phyloP scores from a whole-genome alignment of 2,888 invertebrate species.

The Clistopyga incitator region DNA sequence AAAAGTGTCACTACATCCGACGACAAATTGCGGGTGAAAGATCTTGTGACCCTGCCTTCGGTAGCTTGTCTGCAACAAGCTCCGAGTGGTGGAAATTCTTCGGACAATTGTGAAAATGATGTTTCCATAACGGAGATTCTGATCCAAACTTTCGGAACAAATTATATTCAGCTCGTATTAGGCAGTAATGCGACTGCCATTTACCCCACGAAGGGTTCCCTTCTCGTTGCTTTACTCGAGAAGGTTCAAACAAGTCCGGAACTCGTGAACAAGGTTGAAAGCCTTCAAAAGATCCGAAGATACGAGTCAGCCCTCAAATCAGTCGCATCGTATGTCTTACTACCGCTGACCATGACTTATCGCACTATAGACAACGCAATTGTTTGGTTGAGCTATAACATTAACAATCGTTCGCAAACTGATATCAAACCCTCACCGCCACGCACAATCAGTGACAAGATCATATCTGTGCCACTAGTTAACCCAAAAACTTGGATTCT shows the following conservation, averaged over 20 bases:
- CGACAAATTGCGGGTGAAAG: not conserved
- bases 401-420: slow-evolving; percentile 31
- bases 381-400: slow-evolving; percentile 62
- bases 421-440: slow-evolving; percentile 22
- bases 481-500: slow-evolving; percentile 68
- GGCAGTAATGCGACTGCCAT: slow-evolving; percentile 25
- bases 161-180: slow-evolving; percentile 58
- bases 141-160: slow-evolving; percentile 42
- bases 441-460: not conserved
- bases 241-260: slow-evolving; percentile 45
- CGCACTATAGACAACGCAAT: slow-evolving; percentile 49
- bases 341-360: slow-evolving; percentile 57
- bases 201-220: slow-evolving; percentile 67
- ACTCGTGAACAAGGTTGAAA: slow-evolving; percentile 10
- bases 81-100: not conserved
- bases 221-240: slow-evolving; percentile 59
- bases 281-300: slow-evolving; percentile 25
- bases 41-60: slow-evolving; percentile 4
- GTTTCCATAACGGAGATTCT: slow-evolving; percentile 53
- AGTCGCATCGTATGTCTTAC: slow-evolving; percentile 60
- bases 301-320: slow-evolving; percentile 63
- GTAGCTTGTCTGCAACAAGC: slow-evolving; percentile 6
- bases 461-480: slow-evolving; percentile 59
- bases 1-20: not conserved
- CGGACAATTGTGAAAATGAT: slow-evolving; percentile 19